phyloP scores from a whole-genome alignment of 1,140 invertebrate genomes.

The Drosophila varians region DNA sequence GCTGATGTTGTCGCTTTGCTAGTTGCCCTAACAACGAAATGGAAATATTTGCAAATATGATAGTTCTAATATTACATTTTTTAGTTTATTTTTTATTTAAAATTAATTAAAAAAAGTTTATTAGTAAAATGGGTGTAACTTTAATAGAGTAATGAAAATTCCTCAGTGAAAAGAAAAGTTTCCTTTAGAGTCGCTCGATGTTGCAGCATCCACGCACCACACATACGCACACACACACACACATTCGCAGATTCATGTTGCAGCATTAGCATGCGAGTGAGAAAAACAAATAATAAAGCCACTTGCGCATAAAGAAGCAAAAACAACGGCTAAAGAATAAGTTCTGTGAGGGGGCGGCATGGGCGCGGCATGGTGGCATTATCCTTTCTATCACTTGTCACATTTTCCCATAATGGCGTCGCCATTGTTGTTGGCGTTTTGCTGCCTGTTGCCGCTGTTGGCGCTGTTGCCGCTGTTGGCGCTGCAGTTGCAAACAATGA shows the following conservation, averaged over 20 bases:
- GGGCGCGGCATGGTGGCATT: slow-evolving; percentile 36
- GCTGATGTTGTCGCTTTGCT: slow-evolving; percentile 31
- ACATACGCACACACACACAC: slow-evolving; percentile 1
- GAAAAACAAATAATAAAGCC: slow-evolving; percentile 78
- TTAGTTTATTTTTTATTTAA: not conserved
- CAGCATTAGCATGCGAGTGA: slow-evolving; percentile 51
- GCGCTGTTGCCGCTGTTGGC: slow-evolving; percentile 32
- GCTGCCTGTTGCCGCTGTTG: slow-evolving; percentile 34
- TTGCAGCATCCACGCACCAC: slow-evolving; percentile 32
- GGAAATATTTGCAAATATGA: not conserved
- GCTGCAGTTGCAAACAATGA: slow-evolving; percentile 65
- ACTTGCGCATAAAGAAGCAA: slow-evolving; percentile 59
- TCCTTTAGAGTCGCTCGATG: not conserved
- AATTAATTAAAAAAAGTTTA: not conserved
- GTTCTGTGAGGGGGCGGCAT: slow-evolving; percentile 19
- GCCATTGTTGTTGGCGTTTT: slow-evolving; percentile 21
- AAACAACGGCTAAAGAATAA: slow-evolving; percentile 32
- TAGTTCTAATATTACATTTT: not conserved
- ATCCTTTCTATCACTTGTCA: slow-evolving; percentile 77
- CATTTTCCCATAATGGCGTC: slow-evolving; percentile 75
- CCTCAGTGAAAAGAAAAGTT: not conserved
- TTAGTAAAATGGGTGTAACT: not conserved
- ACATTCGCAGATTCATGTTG: slow-evolving; percentile 14
- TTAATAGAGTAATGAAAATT: not conserved
- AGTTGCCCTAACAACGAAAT: not conserved